Evolutionary conservation across 2,888 invertebrate genomes (phyloP), one percentile per base, ranked within the genome.

Genomic region (Bruchidius siliquastri): DNA sequence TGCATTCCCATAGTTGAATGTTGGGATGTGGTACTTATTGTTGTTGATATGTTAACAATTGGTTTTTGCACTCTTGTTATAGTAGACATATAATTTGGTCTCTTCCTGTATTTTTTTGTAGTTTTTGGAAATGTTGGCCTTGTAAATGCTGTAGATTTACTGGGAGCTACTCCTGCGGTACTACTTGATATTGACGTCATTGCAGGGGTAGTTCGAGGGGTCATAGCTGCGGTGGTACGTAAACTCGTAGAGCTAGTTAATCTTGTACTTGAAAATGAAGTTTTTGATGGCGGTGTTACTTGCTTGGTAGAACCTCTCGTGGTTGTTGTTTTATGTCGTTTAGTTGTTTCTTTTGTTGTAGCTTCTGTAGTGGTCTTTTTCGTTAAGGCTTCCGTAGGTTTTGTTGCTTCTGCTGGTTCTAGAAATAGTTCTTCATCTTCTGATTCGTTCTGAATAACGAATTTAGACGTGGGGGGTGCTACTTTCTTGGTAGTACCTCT

Each of bases 41-140:
- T 20, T 10, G 72, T 21, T 32, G 71, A 67, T 22, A 26, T 67
- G 20, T 0, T 68, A 6, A 68, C 68, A 68, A 21, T 68, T 68
- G 21, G 68, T 21, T 68, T 68, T 13, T 8, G 20, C 3, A 49
- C 49, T 13, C 18, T 49, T 13, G 49, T 49, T 49, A 49, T 49
- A 13, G 49, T 49, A 1, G 49, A 49, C 3, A 49, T 18, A 49
- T 49, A 49, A 49, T 13, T 18, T 13, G 49, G 49, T 18, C 18
- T 49, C 49, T 49, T 49, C 49, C 32, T n/a, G 69, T 74, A 21
- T 70, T 22, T 70, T 75, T 74, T 69, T 21, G 73, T 72, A 49
- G 68, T 49, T 49, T 49, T 49, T 49, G 49, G 49, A 13, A 49
- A 49, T 18, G 69, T 74, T 13, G 72, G 67, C 10, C 30, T 69